phyloP scores from a whole-genome alignment of 2,888 invertebrate species.

The Silvanus unidentatus region DNA sequence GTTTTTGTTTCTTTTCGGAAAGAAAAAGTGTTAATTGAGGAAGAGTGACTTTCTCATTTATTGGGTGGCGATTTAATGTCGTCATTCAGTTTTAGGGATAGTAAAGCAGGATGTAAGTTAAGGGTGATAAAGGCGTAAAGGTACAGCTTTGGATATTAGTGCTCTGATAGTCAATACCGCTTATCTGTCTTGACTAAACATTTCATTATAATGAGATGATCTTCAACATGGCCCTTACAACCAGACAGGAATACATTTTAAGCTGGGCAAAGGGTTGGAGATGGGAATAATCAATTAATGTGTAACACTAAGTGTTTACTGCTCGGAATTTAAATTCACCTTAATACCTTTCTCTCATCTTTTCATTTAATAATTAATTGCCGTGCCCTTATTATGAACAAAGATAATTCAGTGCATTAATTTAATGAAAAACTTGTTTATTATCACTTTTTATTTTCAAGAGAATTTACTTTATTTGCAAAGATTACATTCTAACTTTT shows the following conservation, averaged over 20 bases:
- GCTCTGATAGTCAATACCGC: constrained; percentile 22
- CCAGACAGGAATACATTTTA: background rate
- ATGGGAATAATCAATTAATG: constrained; percentile 18
- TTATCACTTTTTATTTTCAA: background rate
- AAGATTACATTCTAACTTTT: constrained; percentile 24
- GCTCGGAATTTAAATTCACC: constrained; percentile 12
- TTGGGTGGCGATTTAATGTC: too few relatives aligned
- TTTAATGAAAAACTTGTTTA: constrained; percentile 17
- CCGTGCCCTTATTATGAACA: constrained; percentile 12
- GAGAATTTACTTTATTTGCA: constrained; percentile 9
- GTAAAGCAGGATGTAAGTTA: constrained; percentile 18
- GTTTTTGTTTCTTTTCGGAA: too few relatives aligned
- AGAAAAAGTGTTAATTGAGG: too few relatives aligned
- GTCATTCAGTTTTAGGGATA: too few relatives aligned
- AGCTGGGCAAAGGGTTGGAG: background rate
- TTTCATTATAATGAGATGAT: constrained; percentile 26
- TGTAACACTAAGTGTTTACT: constrained; percentile 21
- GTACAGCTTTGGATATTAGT: constrained; percentile 17
- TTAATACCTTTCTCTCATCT: constrained; percentile 7
- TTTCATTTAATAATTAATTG: background rate
- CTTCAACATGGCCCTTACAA: constrained; percentile 9
- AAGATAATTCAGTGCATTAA: constrained; percentile 1
- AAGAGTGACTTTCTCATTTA: too few relatives aligned
- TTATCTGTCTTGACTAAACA: constrained; percentile 23
- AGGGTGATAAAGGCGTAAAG: constrained; percentile 5